Evolutionary conservation across 2,888 invertebrate genomes (phyloP), one percentile per base, ranked within the genome.

Genomic region (Eumerus sabulonum): DNA sequence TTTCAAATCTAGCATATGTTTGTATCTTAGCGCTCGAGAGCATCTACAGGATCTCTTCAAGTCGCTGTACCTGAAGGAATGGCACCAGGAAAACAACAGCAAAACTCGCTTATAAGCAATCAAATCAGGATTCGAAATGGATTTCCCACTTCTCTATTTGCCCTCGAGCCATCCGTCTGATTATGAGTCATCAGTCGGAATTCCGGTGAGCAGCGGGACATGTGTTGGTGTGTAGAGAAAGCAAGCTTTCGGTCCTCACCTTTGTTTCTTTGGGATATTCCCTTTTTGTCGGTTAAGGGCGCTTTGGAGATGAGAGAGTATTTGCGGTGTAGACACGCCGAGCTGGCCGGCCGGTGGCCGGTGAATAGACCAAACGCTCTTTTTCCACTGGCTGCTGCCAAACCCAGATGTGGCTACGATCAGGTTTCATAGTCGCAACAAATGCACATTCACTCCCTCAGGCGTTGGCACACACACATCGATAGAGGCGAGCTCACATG

Each of bases 381-480:
- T 54, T 9, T 19, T 57, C 40, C 19, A 9, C 12, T 17, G 27
- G 59, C 27, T 62, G 48, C 62, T 50, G 68, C 60, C 73, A 27
- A 27, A 27, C 27, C 2, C 27, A 73, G 67, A 77, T 68, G 54
- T 7, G 77, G 53, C 63, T 63, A 73, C 72, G 73, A 77, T 77
- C 67, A 77, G 63, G 73, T 73, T 72, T 73, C 44, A 73, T 73
- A 73, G 67, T 77, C 57, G 36, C 36, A 14, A 16, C 48, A 27
- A 59, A 73, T 67, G 54, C 66, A 73, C 59, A 66, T 63, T 9
- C 5, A 54, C 7, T 40, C 7, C 40, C 50, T 7, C n/a, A 40
- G 7, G 27, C 27, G 3, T 9, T 7, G 5, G 16, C 45, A 45
- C 16, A 42, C 42, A 42, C 4, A 42, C 17, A n/a, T 27, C 1